Conservation (phyloP, 2,797 vertebrate species). For the Tamandua tetradactyla region DNA sequence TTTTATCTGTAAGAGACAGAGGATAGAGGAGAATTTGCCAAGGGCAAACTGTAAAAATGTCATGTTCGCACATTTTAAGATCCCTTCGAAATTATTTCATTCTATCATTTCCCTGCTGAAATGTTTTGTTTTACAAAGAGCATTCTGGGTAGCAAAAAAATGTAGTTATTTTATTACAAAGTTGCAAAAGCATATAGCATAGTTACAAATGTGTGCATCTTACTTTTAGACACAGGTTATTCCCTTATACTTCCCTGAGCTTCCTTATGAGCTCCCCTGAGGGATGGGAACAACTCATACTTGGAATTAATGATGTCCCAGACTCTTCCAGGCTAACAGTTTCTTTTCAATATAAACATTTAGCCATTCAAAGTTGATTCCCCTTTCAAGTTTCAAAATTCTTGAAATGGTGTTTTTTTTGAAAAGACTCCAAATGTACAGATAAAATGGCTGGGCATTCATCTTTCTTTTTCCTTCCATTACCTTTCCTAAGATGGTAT, state of each 20-base stretch:
- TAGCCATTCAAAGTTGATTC: not conserved
- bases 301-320: not conserved
- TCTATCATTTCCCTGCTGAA: not conserved
- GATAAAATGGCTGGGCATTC: not conserved
- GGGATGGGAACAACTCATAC: not conserved
- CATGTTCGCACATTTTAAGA: not conserved
- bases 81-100: not conserved
- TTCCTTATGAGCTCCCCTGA: not conserved
- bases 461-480: not conserved
- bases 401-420: fast-evolving
- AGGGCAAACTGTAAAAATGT: not conserved
- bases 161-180: not conserved
- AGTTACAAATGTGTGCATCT: not conserved
- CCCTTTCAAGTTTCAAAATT: not conserved
- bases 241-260: not conserved
- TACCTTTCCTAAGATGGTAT: not conserved
- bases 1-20: not conserved
- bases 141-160: not conserved
- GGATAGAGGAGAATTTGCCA: not conserved
- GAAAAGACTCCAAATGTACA: not conserved
- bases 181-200: not conserved
- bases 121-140: constrained; percentile 6
- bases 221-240: not conserved
- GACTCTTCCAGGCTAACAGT: not conserved
- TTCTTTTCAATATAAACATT: not conserved